Percentiles rank a stretch among this genome's conserved stretches.
Conservation (phyloP, 30 jellyfish, hydroid and myxozoan species). For the Morbakka virulenta region DNA sequence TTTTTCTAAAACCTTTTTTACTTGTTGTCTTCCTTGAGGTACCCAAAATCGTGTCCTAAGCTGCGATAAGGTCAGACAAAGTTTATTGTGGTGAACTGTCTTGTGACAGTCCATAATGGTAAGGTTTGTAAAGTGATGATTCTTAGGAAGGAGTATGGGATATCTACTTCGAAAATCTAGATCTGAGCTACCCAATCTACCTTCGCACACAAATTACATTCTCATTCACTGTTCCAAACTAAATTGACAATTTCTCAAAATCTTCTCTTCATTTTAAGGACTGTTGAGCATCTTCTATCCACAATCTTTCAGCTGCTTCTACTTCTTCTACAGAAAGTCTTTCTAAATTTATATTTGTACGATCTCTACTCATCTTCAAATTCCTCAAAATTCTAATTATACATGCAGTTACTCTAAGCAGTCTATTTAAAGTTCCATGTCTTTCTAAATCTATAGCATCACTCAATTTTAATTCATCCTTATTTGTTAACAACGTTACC, state of each 20-base stretch:
- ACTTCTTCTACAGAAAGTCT: no score
- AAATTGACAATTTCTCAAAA: no score
- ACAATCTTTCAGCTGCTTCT: slow-evolving; percentile 42
- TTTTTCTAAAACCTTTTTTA: slow-evolving; percentile 56
- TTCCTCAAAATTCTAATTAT: slow-evolving; percentile 36
- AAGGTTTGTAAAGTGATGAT: slow-evolving; percentile 33
- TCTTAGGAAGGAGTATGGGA: slow-evolving; percentile 48
- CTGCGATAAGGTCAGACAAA: slow-evolving; percentile 47
- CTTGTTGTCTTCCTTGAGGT: slow-evolving; percentile 60
- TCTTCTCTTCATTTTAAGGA: neutral
- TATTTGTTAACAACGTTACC: slow-evolving; percentile 5
- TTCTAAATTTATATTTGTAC: neutral
- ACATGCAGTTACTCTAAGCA: no score
- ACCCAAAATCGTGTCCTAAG: slow-evolving; percentile 54
- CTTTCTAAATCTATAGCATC: no score
- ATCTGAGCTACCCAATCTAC: no score
- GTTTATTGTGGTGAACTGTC: slow-evolving; percentile 55
- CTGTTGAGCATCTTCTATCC: slow-evolving; percentile 41
- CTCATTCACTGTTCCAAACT: slow-evolving; percentile 40
- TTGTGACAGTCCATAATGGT: slow-evolving; percentile 36
- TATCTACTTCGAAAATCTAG: slow-evolving; percentile 38
- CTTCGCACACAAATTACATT: slow-evolving; percentile 21
- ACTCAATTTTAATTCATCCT: no score
- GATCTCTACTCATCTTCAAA: slow-evolving; percentile 21
- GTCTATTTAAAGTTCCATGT: no score